Evolutionary conservation across 2,888 invertebrate species (phyloP).

Genomic region (Hetaerina titia): DNA sequence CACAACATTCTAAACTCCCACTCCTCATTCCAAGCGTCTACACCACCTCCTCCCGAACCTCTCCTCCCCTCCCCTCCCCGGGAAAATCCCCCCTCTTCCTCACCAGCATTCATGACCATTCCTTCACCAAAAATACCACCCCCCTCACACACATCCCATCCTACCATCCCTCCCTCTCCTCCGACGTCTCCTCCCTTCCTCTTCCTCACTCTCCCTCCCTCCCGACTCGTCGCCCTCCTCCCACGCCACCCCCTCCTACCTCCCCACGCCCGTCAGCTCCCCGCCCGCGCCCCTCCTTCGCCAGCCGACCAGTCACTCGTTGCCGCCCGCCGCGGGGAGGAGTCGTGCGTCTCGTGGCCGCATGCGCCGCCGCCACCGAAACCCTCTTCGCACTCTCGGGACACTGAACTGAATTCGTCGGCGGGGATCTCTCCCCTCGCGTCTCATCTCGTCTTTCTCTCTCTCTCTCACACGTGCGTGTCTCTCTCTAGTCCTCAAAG

Average conservation of each 20-base stretch:
- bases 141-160: neutral
- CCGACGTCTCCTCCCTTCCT: neutral
- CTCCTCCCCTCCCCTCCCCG: neutral
- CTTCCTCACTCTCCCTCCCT: neutral
- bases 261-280: neutral
- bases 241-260: neutral
- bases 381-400: neutral
- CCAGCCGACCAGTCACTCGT: conserved; percentile 50
- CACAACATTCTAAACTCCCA: neutral
- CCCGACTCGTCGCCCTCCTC: no score
- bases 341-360: conserved; percentile 31
- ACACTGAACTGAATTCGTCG: neutral
- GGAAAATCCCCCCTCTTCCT: neutral
- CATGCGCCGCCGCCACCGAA: neutral
- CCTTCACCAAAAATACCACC: conserved; percentile 18
- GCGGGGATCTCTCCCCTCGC: neutral
- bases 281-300: neutral
- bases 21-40: no score
- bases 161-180: neutral
- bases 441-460: neutral
- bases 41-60: neutral
- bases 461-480: no score
- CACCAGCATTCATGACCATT: neutral
- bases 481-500: no score
- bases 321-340: neutral